A percentile compares a stretch with the other conserved stretches of the same genome.
These are phyloP conservation scores for Regulus satrapa DNA, from an alignment of 2,113 vertebrate species.

Conservation along the genomic window DNA sequence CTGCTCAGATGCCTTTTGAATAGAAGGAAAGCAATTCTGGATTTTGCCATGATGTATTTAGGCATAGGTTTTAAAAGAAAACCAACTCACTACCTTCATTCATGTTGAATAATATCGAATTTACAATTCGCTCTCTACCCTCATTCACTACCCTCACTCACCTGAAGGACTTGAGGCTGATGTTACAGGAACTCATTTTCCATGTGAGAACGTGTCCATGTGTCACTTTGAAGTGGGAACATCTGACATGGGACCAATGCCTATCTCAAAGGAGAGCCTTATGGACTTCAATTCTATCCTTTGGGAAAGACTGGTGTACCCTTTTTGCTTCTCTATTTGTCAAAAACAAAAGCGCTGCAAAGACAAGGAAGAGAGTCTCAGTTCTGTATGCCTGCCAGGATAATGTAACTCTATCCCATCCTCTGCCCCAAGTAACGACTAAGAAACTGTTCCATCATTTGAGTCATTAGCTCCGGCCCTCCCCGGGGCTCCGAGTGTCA, in stretches of 20 bases:
- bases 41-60: background rate
- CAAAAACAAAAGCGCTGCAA: background rate
- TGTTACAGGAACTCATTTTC: background rate
- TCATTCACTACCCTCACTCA: background rate
- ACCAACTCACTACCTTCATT: background rate
- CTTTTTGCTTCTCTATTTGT: background rate
- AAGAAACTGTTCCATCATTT: background rate
- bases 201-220: background rate
- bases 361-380: background rate
- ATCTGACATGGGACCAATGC: background rate
- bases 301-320: background rate
- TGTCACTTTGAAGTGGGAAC: fast-evolving
- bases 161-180: background rate
- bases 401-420: background rate
- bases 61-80: background rate
- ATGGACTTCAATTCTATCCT: fast-evolving
- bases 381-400: background rate
- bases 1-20: background rate
- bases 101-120: background rate
- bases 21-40: background rate
- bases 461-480: background rate
- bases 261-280: background rate
- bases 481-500: background rate
- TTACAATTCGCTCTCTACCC: background rate
- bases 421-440: background rate